These are phyloP conservation scores for Noctua janthe DNA, from an alignment of 2,888 invertebrate genomes.

Conservation along the genomic window DNA sequence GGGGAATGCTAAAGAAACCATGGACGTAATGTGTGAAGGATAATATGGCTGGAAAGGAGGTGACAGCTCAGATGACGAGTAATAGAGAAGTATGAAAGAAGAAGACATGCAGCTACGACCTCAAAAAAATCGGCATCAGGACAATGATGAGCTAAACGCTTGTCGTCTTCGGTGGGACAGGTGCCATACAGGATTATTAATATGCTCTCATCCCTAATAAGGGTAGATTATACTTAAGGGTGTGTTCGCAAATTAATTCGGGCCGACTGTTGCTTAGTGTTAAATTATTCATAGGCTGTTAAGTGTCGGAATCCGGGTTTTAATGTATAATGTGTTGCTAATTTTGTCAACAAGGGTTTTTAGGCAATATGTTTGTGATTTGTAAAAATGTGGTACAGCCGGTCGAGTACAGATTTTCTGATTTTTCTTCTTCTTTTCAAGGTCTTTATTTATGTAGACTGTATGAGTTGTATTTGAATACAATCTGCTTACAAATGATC, in stretches of 20 bases:
- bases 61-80: background rate
- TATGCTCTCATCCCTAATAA: conserved; percentile 25
- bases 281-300: conserved; percentile 49
- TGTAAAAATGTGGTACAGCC: background rate
- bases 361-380: background rate
- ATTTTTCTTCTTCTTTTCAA: too few relatives aligned
- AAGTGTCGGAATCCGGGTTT: conserved; percentile 44
- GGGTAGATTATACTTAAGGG: conserved; percentile 35
- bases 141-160: background rate
- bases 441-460: too few relatives aligned
- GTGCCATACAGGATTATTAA: background rate
- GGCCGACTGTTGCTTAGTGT: conserved; percentile 9
- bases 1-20: background rate
- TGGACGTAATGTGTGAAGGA: background rate
- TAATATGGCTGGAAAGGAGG: background rate
- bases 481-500: too few relatives aligned
- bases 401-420: background rate
- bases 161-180: background rate
- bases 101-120: too few relatives aligned
- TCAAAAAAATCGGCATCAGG: background rate
- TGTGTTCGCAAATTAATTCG: conserved; percentile 31
- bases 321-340: conserved; percentile 35
- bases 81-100: background rate
- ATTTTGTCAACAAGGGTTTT: conserved; percentile 16
- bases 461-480: too few relatives aligned